A percentile compares a stretch with the other conserved stretches of the same genome.
Evolutionary conservation across 2,113 vertebrate genomes (phyloP).

Genomic region (Theristicus caerulescens): DNA sequence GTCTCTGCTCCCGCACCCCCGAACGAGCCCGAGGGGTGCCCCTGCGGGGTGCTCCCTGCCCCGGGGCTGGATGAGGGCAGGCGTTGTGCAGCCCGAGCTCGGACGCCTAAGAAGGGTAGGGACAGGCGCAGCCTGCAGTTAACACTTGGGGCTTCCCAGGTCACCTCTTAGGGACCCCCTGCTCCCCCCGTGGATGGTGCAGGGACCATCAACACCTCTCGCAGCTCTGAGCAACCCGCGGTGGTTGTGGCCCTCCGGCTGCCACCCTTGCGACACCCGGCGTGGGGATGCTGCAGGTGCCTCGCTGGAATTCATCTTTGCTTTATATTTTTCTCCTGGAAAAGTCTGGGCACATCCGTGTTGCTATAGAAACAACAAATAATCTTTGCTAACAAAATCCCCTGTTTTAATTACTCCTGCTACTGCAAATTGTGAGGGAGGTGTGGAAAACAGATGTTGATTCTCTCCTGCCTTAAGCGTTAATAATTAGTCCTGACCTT

Average conservation of each 20-base stretch:
- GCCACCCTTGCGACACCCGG: accelerated
- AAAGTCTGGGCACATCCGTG: not conserved
- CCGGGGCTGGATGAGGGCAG: not conserved
- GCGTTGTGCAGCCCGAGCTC: not conserved
- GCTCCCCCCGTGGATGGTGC: accelerated
- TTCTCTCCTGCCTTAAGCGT: not conserved
- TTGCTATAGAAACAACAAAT: not conserved
- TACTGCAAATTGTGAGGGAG: not conserved
- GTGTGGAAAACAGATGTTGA: not conserved
- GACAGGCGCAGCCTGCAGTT: not conserved
- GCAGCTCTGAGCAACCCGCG: accelerated
- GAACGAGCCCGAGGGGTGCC: not conserved
- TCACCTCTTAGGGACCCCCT: not conserved
- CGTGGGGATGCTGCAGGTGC: not conserved
- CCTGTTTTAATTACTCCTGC: not conserved
- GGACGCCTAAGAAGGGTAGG: not conserved
- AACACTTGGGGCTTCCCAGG: not conserved
- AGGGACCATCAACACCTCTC: not conserved
- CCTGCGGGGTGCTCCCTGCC: not conserved
- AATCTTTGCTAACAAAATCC: not conserved
- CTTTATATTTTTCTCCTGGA: not conserved
- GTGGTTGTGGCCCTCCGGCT: not conserved
- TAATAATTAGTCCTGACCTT: not conserved
- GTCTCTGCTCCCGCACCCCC: not conserved
- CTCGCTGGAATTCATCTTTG: not conserved